phyloP scores from a whole-genome alignment of 2,797 vertebrate species.

The Parambassis ranga region DNA sequence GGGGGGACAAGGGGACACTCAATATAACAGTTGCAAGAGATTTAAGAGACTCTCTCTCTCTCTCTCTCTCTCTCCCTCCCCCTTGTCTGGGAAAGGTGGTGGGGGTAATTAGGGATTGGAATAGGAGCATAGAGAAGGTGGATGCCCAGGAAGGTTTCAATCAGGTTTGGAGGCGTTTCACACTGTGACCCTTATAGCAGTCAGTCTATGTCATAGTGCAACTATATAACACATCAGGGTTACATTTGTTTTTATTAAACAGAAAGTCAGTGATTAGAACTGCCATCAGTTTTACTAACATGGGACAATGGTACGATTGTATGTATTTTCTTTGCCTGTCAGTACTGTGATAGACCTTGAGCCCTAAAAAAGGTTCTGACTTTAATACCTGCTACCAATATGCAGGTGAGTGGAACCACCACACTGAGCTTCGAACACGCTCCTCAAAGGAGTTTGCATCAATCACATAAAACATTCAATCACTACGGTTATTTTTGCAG shows the following conservation, averaged over 20 bases:
- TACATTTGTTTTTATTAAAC: not conserved
- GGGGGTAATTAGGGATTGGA: constrained; percentile 59
- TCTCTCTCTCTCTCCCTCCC: too few species aligned
- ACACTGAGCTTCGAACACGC: too few species aligned
- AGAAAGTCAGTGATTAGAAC: not conserved
- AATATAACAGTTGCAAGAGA: constrained; percentile 47
- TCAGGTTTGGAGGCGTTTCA: constrained; percentile 5
- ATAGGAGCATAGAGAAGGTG: constrained; percentile 26
- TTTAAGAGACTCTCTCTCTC: constrained; percentile 50
- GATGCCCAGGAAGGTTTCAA: constrained; percentile 46
- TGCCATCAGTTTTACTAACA: too few species aligned
- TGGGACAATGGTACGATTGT: too few species aligned
- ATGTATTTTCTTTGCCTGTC: too few species aligned
- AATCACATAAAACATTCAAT: too few species aligned
- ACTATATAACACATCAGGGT: not conserved
- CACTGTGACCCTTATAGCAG: not conserved
- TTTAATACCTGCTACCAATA: too few species aligned
- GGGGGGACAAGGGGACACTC: not conserved
- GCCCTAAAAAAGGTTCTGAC: too few species aligned
- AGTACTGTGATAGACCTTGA: too few species aligned
- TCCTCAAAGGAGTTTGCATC: too few species aligned
- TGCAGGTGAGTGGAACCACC: too few species aligned
- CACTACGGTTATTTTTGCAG: too few species aligned
- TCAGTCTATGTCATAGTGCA: not conserved
- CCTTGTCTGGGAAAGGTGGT: constrained; percentile 34